A percentile compares a stretch with the other conserved stretches of the same genome.
These are phyloP conservation scores for Heliothis peltigera DNA, from an alignment of 2,888 invertebrate genomes.

Conservation along the genomic window DNA sequence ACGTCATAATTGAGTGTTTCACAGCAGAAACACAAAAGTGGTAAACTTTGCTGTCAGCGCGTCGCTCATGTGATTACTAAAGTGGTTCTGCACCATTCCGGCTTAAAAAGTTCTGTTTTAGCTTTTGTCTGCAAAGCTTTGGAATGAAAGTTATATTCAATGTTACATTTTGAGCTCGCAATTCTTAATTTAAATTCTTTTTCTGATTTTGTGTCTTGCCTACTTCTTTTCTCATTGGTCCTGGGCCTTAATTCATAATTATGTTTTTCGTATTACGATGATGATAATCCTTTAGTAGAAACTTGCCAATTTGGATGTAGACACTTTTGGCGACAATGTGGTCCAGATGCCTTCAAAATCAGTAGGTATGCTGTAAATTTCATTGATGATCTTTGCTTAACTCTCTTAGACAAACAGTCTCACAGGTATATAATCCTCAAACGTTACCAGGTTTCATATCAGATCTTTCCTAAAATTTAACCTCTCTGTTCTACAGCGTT, in stretches of 20 bases:
- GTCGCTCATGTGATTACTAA: slow-evolving; percentile 16
- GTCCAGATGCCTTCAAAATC: no score
- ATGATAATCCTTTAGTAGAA: no score
- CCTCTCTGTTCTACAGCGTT: no score
- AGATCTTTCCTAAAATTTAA: no score
- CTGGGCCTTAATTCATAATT: not conserved
- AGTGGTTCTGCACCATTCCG: slow-evolving; percentile 24
- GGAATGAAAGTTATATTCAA: not conserved
- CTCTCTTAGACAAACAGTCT: no score
- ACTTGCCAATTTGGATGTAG: no score
- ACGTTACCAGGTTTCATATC: no score
- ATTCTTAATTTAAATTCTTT: not conserved
- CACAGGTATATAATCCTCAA: no score
- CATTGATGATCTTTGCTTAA: no score
- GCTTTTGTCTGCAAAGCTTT: slow-evolving; percentile 7
- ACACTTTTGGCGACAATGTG: no score
- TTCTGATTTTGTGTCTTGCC: not conserved
- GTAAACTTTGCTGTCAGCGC: slow-evolving; percentile 33
- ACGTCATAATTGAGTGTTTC: slow-evolving; percentile 11
- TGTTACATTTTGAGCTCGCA: not conserved
- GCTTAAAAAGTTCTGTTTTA: slow-evolving; percentile 20
- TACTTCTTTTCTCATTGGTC: not conserved
- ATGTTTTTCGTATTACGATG: no score
- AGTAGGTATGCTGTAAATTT: no score
- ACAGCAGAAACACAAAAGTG: slow-evolving; percentile 5